These are phyloP conservation scores for Ischnus inquisitorius DNA, from an alignment of 2,888 invertebrate genomes.

Conservation along the genomic window DNA sequence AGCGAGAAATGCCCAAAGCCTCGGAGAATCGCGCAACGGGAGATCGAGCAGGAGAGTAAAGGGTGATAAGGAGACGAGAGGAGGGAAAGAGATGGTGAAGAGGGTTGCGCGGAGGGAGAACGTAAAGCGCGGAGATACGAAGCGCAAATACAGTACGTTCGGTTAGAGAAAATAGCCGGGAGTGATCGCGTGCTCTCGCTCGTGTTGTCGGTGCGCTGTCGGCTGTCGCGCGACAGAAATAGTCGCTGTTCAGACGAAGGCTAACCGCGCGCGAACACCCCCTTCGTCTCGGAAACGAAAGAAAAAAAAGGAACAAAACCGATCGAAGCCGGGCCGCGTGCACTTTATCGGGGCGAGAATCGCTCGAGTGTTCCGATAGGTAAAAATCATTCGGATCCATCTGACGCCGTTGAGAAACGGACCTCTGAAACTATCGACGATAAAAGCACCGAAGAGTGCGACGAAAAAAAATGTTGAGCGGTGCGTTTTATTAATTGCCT, in stretches of 20 bases:
- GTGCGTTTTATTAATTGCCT: background rate
- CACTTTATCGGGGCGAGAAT: background rate
- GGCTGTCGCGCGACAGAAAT: conserved; percentile 74
- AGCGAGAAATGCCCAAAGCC: conserved; percentile 17
- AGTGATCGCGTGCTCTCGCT: conserved; percentile 63
- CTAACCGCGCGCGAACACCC: conserved; percentile 24
- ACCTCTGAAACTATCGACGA: background rate
- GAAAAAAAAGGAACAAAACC: background rate
- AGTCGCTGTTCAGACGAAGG: conserved; percentile 66
- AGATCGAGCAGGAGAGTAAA: conserved; percentile 57
- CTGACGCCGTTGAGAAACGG: background rate
- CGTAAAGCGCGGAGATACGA: conserved; percentile 55
- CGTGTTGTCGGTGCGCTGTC: conserved; percentile 60
- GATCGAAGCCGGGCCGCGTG: background rate
- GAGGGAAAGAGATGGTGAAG: conserved; percentile 71
- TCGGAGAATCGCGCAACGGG: conserved; percentile 38
- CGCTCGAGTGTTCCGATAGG: conserved; percentile 9
- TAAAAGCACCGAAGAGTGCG: background rate
- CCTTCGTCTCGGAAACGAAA: conserved; percentile 5
- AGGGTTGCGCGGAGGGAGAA: conserved; percentile 57
- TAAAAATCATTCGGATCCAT: background rate
- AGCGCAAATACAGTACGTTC: conserved; percentile 67
- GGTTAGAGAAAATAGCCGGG: conserved; percentile 62
- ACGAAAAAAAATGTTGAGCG: background rate
- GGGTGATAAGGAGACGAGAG: conserved; percentile 63